Conservation (phyloP, 1,140 invertebrate genomes). For the Mesaphorura yosii region DNA sequence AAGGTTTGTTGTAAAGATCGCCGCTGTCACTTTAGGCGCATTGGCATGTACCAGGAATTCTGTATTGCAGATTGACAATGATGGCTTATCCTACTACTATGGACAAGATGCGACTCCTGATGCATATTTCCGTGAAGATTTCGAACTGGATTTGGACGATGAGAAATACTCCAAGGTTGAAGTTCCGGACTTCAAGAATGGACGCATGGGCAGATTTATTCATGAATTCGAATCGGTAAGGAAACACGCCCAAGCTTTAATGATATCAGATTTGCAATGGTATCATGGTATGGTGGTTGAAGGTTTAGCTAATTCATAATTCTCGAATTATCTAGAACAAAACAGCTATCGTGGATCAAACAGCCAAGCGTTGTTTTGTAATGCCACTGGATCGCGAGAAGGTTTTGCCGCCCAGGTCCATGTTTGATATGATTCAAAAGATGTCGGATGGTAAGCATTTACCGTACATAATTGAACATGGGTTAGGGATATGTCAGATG, state of each 20-base stretch:
- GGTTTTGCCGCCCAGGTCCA: slow-evolving; percentile 57
- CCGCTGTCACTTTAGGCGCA: no score
- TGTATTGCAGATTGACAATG: slow-evolving; percentile 21
- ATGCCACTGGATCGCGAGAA: slow-evolving; percentile 69
- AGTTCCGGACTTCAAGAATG: slow-evolving; percentile 65
- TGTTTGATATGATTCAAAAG: slow-evolving; percentile 66
- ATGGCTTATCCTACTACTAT: slow-evolving; percentile 30
- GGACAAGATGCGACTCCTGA: slow-evolving; percentile 21
- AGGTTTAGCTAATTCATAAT: not conserved
- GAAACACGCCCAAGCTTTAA: not conserved
- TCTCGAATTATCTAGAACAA: slow-evolving; percentile 38
- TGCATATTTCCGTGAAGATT: slow-evolving; percentile 53
- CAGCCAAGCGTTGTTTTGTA: slow-evolving; percentile 65
- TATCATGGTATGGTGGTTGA: not conserved
- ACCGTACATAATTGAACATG: not conserved
- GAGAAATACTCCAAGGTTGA: slow-evolving; percentile 61
- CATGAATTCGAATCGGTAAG: slow-evolving; percentile 71
- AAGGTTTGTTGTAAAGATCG: slow-evolving; percentile 1
- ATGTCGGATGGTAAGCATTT: slow-evolving; percentile 51
- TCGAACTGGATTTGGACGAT: slow-evolving; percentile 58
- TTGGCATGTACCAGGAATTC: not conserved
- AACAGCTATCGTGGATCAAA: slow-evolving; percentile 73
- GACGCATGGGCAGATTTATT: slow-evolving; percentile 64
- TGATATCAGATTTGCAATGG: not conserved
- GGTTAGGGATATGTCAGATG: not conserved